These are phyloP conservation scores for Campylorhamphus procurvoides DNA, from an alignment of 2,113 vertebrate genomes.

Conservation along the genomic window DNA sequence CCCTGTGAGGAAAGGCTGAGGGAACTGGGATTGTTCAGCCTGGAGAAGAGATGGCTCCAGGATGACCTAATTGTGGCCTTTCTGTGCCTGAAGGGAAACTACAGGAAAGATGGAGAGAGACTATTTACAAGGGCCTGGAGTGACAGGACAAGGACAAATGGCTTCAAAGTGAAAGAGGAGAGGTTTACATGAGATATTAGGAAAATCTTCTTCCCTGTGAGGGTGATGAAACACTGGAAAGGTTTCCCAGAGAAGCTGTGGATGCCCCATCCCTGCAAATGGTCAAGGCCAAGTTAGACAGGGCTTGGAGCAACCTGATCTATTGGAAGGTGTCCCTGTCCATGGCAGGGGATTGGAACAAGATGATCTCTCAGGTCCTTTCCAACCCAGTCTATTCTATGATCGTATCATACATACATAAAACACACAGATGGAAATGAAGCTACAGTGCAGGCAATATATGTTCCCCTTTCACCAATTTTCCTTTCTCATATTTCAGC, in stretches of 20 bases:
- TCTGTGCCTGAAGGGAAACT: accelerated
- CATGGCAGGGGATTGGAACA: accelerated
- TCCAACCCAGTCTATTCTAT: not conserved
- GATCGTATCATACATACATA: not conserved
- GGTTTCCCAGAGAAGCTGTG: not conserved
- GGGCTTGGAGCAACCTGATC: accelerated
- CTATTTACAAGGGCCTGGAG: accelerated
- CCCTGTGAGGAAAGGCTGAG: not conserved
- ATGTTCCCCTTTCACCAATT: not conserved
- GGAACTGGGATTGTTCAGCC: accelerated
- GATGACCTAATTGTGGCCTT: accelerated
- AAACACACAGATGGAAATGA: not conserved
- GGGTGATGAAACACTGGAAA: accelerated
- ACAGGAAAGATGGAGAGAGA: not conserved
- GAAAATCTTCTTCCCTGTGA: not conserved
- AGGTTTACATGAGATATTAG: not conserved
- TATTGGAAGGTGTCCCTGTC: not conserved
- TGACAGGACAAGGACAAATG: accelerated
- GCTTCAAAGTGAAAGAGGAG: accelerated
- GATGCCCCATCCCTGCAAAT: accelerated
- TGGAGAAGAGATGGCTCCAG: not conserved
- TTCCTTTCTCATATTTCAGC: not conserved
- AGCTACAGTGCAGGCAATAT: accelerated
- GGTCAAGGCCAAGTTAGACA: not conserved
- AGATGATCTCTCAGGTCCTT: accelerated